A percentile compares a stretch with the other conserved stretches of the same genome.
These are phyloP conservation scores for Caenorhabditis auriculariae DNA, from an alignment of 2,888 invertebrate species.

Conservation along the genomic window DNA sequence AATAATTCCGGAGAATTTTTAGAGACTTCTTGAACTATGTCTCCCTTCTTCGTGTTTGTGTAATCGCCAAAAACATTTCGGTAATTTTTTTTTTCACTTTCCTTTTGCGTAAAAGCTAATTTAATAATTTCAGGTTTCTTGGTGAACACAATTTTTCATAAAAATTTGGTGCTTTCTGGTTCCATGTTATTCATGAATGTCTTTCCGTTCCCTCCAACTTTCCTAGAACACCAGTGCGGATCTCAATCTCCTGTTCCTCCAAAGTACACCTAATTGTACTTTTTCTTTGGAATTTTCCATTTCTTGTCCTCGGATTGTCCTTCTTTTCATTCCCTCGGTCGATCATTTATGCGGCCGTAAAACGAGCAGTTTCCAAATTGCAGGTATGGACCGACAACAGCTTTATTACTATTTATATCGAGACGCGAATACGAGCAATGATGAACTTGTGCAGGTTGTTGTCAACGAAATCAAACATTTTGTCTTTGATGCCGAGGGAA, in stretches of 20 bases:
- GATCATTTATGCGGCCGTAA: not conserved
- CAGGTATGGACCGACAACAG: conserved; percentile 1
- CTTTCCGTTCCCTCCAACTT: too few relatives aligned
- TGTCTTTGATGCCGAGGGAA: conserved; percentile 28
- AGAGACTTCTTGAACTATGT: too few relatives aligned
- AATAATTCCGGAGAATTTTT: not conserved
- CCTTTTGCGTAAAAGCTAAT: too few relatives aligned
- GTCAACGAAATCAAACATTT: conserved; percentile 37
- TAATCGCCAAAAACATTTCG: not conserved
- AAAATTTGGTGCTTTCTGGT: too few relatives aligned
- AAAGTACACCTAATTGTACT: too few relatives aligned
- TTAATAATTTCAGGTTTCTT: too few relatives aligned
- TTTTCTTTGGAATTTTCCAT: not conserved
- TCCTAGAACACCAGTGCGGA: too few relatives aligned
- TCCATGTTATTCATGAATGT: too few relatives aligned
- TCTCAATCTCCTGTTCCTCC: too few relatives aligned
- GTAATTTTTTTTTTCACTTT: not conserved
- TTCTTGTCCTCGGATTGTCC: conserved; percentile 1
- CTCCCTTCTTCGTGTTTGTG: not conserved
- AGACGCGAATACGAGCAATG: conserved; percentile 31
- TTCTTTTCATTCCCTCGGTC: conserved; percentile 7
- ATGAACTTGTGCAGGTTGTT: conserved; percentile 25
- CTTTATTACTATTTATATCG: conserved; percentile 40
- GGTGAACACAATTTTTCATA: too few relatives aligned
- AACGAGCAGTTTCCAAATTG: not conserved